These are phyloP conservation scores for Dendrocopos noguchii DNA, from an alignment of 2,113 vertebrate genomes.

Conservation along the genomic window DNA sequence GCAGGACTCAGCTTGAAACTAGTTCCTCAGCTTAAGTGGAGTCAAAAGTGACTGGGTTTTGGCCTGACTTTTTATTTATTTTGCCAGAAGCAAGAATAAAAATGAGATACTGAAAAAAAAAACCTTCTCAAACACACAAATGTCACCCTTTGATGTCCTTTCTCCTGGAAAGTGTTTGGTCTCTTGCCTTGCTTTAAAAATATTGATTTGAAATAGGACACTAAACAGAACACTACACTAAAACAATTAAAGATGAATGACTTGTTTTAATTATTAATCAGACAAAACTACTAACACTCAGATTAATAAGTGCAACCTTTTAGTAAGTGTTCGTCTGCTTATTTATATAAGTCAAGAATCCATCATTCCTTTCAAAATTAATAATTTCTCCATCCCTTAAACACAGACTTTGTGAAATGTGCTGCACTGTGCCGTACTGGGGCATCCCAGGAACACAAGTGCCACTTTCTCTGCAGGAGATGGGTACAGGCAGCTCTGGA, in stretches of 20 bases:
- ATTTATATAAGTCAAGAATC: background rate
- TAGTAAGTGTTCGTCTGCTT: background rate
- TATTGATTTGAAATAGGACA: background rate
- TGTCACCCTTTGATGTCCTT: background rate
- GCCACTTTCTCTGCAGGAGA: background rate
- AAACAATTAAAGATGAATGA: conserved; percentile 1
- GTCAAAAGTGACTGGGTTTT: conserved; percentile 28
- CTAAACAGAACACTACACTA: background rate
- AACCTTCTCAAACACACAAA: background rate
- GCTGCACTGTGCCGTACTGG: background rate
- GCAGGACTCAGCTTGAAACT: conserved; percentile 24
- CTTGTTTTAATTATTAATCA: conserved; percentile 13
- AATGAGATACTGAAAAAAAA: conserved; percentile 3
- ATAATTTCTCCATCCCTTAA: background rate
- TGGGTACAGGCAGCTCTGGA: background rate
- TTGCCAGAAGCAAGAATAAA: conserved; percentile 28
- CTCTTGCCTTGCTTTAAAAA: background rate
- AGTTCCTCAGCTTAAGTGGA: conserved; percentile 14
- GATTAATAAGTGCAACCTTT: background rate
- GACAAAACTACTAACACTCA: background rate
- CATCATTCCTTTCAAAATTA: background rate
- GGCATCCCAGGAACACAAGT: background rate
- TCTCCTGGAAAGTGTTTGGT: background rate
- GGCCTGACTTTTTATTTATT: conserved; percentile 32
- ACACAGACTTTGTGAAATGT: background rate